Conservation (phyloP, 1,140 invertebrate genomes). For the Camponotus pennsylvanicus region DNA sequence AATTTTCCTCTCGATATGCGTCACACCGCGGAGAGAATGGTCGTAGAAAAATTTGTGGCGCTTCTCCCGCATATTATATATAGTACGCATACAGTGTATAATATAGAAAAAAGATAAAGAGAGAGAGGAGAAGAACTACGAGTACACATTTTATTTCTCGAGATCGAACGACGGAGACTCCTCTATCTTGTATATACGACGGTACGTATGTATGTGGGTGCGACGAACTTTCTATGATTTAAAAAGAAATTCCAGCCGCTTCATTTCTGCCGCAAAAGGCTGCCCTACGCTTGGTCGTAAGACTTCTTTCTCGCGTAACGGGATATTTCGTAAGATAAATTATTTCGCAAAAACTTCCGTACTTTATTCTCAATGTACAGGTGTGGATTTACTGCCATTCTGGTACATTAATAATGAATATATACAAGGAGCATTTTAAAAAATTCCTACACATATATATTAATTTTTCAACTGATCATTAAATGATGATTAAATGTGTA, state of each 20-base stretch:
- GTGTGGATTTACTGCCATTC: conserved; percentile 2
- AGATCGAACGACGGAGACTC: conserved; percentile 37
- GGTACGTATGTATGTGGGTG: background rate
- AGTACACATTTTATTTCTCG: conserved; percentile 41
- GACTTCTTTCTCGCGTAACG: conserved; percentile 18
- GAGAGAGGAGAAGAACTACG: conserved; percentile 12
- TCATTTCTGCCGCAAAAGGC: conserved; percentile 28
- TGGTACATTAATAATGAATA: background rate
- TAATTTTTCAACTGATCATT: background rate
- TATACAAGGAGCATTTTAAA: background rate
- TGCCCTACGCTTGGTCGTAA: conserved; percentile 9
- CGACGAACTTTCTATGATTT: conserved; percentile 2
- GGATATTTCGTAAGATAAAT: conserved; percentile 51
- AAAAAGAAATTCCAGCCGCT: conserved; percentile 37
- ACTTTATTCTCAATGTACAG: background rate
- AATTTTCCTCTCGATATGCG: conserved; percentile 41
- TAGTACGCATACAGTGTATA: conserved; percentile 13
- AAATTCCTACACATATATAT: background rate
- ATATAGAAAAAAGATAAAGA: background rate
- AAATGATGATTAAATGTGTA: background rate
- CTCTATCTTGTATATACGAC: background rate
- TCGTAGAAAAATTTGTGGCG: conserved; percentile 46
- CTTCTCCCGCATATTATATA: conserved; percentile 31
- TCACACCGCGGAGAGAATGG: conserved; percentile 22
- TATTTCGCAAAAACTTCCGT: background rate